Evolutionary conservation across 2,888 invertebrate genomes (phyloP).

Genomic region (Stenodema calcarata): DNA sequence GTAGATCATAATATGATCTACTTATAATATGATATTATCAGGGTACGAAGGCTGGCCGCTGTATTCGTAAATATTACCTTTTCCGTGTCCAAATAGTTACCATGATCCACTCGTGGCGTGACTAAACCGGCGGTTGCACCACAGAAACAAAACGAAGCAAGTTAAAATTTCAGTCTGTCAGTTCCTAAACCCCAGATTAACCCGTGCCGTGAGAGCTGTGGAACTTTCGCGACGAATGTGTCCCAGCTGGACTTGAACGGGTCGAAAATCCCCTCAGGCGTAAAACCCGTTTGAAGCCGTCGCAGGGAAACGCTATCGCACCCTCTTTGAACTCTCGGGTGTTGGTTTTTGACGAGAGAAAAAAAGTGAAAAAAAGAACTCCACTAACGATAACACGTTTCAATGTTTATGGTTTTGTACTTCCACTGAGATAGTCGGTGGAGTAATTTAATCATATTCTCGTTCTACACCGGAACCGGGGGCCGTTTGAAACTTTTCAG

Average conservation of each 20-base stretch:
- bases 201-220: neutral
- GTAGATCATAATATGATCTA: no score
- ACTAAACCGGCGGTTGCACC: no score
- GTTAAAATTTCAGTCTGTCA: neutral
- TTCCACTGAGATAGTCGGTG: neutral
- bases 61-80: no score
- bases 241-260: neutral
- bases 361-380: neutral
- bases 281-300: neutral
- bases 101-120: no score
- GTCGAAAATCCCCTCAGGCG: neutral
- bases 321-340: neutral
- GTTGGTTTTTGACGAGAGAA: neutral
- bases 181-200: neutral
- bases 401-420: neutral
- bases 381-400: neutral
- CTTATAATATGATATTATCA: no score
- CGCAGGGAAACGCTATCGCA: neutral
- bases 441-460: neutral
- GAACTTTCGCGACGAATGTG: neutral
- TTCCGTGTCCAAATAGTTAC: no score
- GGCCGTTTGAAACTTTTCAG: neutral
- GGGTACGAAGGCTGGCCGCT: no score
- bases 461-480: neutral
- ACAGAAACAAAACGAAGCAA: no score